A percentile compares a stretch with the other conserved stretches of the same genome.
Conservation (phyloP, 92 coral and sea anemone species). For the Chrysogorgia sp. region DNA sequence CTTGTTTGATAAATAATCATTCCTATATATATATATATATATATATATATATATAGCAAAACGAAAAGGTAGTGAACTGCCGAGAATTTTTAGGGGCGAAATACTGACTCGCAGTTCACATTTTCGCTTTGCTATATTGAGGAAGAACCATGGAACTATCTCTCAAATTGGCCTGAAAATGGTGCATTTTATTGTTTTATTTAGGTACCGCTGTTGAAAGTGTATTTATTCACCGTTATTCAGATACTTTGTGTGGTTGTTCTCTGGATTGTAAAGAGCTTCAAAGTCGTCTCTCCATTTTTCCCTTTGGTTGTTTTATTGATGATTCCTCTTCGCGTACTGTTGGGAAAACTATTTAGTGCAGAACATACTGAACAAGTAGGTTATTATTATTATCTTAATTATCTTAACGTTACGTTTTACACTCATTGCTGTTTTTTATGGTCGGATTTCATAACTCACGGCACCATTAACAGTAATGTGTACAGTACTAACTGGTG, state of each 20-base stretch:
- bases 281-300: slow-evolving; percentile 14
- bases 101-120: no score
- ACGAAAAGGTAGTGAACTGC: no score
- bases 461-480: no score
- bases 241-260: slow-evolving; percentile 31
- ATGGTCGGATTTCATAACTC: neutral
- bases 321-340: slow-evolving; percentile 40
- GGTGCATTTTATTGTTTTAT: neutral
- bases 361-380: slow-evolving; percentile 31
- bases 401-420: neutral
- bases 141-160: no score
- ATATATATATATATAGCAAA: no score
- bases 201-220: slow-evolving; percentile 38
- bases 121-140: no score
- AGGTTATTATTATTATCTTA: neutral
- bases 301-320: slow-evolving; percentile 35
- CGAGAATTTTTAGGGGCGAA: no score
- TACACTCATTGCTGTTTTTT: neutral
- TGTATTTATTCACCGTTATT: slow-evolving; percentile 39
- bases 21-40: no score
- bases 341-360: slow-evolving; percentile 34
- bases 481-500: no score
- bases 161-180: neutral
- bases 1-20: neutral
- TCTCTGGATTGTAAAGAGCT: slow-evolving; percentile 33